Evolutionary conservation across 1,140 invertebrate genomes (phyloP).

Genomic region (Ceratina calcarata): DNA sequence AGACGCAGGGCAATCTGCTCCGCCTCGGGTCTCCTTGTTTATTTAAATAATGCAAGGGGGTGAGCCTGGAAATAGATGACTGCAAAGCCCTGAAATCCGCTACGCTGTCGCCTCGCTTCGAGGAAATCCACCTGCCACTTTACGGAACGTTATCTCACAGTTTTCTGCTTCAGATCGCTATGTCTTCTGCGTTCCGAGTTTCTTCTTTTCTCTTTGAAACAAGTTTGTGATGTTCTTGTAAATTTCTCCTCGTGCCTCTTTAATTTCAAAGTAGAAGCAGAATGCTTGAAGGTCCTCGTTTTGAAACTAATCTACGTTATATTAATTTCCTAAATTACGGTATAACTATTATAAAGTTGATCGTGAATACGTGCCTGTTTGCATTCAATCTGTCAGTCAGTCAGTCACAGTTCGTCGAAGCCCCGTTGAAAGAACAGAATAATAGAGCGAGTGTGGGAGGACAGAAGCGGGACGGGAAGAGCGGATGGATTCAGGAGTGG

Average conservation of each 20-base stretch:
- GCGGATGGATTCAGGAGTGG: conserved; percentile 33
- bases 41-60: conserved; percentile 78
- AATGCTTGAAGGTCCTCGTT: background rate
- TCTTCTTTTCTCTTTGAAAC: background rate
- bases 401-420: conserved; percentile 6
- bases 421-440: conserved; percentile 35
- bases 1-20: conserved; percentile 72
- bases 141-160: conserved; percentile 46
- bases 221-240: no score
- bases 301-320: no score
- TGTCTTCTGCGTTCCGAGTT: background rate
- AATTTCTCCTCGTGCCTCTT: no score
- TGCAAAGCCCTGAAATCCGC: conserved; percentile 77
- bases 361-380: background rate
- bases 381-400: background rate
- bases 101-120: conserved; percentile 63
- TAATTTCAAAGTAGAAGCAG: background rate
- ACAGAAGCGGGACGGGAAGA: background rate
- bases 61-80: conserved; percentile 76
- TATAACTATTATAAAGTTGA: background rate
- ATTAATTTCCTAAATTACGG: background rate
- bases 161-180: background rate
- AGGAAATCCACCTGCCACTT: conserved; percentile 72
- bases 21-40: conserved; percentile 71
- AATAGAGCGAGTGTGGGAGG: conserved; percentile 7